Conservation (phyloP, 2,797 vertebrate species). For the Pelodytes ibericus region DNA sequence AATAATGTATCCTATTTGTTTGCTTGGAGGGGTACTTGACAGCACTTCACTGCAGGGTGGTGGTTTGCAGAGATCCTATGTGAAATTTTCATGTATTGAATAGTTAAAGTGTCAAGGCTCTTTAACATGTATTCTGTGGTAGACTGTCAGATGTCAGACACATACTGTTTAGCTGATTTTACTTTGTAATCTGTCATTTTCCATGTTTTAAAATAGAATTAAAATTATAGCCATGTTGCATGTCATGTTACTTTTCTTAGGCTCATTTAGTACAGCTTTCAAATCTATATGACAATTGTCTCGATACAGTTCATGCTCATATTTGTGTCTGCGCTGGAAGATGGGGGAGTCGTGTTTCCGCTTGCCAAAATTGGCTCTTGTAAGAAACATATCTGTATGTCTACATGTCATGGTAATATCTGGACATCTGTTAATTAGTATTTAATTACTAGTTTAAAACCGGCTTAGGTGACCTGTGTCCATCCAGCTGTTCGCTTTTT, state of each 20-base stretch:
- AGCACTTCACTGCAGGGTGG: no score
- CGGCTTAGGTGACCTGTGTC: no score
- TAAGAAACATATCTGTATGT: background rate
- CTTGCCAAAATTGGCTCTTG: background rate
- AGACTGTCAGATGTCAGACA: background rate
- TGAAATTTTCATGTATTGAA: no score
- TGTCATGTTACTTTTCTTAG: conserved; percentile 9
- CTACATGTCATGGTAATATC: no score
- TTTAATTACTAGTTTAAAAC: no score
- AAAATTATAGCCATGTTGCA: conserved; percentile 16
- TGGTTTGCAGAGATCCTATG: no score
- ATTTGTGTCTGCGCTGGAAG: conserved; percentile 21
- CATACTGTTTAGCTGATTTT: conserved; percentile 11
- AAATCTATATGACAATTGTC: conserved; percentile 2
- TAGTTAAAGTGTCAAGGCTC: no score
- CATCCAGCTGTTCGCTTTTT: no score
- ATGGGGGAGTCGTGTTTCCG: background rate
- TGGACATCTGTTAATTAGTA: no score
- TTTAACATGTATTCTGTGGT: background rate
- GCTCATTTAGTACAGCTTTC: conserved; percentile 34
- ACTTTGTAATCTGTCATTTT: conserved; percentile 3
- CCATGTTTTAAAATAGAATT: conserved; percentile 9
- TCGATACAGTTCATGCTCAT: background rate
- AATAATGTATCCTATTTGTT: no score
- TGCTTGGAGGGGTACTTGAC: no score